Base-by-base conservation (phyloP, 2,797 vertebrate species). In the Sebastes minor region DNA sequence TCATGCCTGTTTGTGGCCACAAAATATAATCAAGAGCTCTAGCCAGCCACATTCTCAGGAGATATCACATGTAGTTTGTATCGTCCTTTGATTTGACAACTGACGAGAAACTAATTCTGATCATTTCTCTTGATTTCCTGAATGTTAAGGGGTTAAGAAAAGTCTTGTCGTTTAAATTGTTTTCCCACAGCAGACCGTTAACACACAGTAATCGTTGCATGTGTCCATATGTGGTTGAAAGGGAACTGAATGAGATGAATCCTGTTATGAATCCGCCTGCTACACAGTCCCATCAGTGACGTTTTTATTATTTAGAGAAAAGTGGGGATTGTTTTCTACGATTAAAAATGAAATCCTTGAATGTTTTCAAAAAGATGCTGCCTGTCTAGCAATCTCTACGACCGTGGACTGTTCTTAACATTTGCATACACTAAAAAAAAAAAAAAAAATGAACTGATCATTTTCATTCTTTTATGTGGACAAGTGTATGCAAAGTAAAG, bases 331-430 rank as follows among this genome's bases (percentile, higher is more conserved):
- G 67, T 91, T 92, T 94, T 90, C 76, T 89, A 88, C 68, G 57
- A 89, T 70, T 90, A 74, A 90, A 87, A 85, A 88, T 78, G 68
- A 86, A 89, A 87, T 86, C 88, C 77, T 94, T 95, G 93, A 95
- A 95, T 96, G 92, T 95, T 92, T 94, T 85, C 76, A 87, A 92
- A 56, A 90, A 93, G 76, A 95, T 89, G 92, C 92, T 95, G 93
- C 93, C 95, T 94, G 94, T 94, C 88, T 91, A 92, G 90, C 93
- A 94, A 95, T 93, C 91, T 92, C 90, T 88, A 93, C 77, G 94
- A 96, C 95, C 94, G 90, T 87, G 92, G 95, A 96, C 95, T 96
- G 95, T 96, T 95, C 90, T 94, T 88, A 91, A 93, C 76, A 49
- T 93, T 91, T 95, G 92, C 92, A 93, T 93, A 94, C 87, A 89